Evolutionary conservation across 2,888 invertebrate genomes (phyloP).

Genomic region (Drosophila algonquin): DNA sequence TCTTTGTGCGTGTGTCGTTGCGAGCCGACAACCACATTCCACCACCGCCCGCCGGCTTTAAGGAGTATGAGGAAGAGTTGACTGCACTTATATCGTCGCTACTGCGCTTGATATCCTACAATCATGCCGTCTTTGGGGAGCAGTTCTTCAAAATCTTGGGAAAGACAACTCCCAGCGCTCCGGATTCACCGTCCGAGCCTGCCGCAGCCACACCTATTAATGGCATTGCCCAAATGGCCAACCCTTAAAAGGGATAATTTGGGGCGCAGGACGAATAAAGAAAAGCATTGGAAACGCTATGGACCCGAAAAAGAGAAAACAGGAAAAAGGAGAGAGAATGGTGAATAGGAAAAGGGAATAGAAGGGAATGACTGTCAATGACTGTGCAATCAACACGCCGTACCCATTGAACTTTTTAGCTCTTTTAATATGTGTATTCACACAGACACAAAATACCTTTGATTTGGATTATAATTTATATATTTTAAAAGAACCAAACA

Average conservation of each 20-base stretch:
- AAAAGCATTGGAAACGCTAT: too few species aligned
- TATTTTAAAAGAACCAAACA: not conserved
- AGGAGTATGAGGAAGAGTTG: constrained; percentile 81
- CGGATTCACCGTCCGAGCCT: not conserved
- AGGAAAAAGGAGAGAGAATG: too few species aligned
- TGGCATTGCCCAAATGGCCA: constrained; percentile 51
- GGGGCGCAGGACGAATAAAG: too few species aligned
- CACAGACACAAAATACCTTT: not conserved
- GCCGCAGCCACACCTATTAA: constrained; percentile 1
- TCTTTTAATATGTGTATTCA: too few species aligned
- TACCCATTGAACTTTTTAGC: too few species aligned
- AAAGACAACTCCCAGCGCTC: not conserved
- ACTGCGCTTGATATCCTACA: constrained; percentile 82
- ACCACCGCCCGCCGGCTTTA: constrained; percentile 81
- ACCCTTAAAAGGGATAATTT: constrained; percentile 38
- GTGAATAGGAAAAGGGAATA: too few species aligned
- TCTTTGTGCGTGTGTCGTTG: constrained; percentile 80
- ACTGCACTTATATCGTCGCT: constrained; percentile 80
- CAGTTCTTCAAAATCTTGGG: constrained; percentile 81
- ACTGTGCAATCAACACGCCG: too few species aligned
- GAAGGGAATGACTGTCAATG: too few species aligned
- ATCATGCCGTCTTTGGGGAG: constrained; percentile 83
- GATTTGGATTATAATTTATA: not conserved
- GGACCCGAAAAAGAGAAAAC: too few species aligned
- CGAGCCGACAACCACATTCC: constrained; percentile 66